Base-by-base conservation (phyloP, 2,113 vertebrate species). In the Brachyhypopomus gauderio region DNA sequence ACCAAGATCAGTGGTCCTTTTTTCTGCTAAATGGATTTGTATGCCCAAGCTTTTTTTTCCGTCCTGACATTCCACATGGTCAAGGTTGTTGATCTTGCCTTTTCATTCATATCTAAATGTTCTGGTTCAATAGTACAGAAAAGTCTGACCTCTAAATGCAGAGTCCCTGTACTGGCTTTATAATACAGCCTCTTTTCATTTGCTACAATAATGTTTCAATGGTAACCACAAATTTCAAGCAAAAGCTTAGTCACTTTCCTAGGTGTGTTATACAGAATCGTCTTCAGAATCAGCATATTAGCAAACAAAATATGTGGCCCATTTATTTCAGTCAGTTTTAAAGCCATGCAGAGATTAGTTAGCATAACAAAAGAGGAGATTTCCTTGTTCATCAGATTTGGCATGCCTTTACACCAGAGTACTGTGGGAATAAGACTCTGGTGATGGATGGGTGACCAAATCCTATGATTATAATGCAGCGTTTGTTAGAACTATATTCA, bases 391-490 rank as follows among this genome's bases (percentile, higher is more conserved):
- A 69, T 81, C 75, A 77, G 73, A 77, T 78, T 62, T 73, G 80
- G 63, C 23, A 80, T 75, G 78, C 73, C 78, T 81, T 73, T 80
- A 77, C 73, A 83, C 80, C 67, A 83, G 77, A 80, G 60, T 73
- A 48, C 22, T 77, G 64, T 45, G 72, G 41, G 55, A 83, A 80
- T 64, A 67, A 82, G 60, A 62, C 52, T 45, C 58, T 75, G 74
- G 52, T 27, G 71, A 59, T 74, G 75, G 69, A 79, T 76, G 75
- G 78, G 34, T 52, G 71, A 77, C 41, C 55, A 73, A 74, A 55
- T 77, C 72, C 78, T 45, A 63, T 67, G 59, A 62, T 59, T 79
- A 78, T 48, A 41, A 75, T 27, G 41, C 56, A 74, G 64, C 0
- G 27, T 52, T 38, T 36, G 66, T 78, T 48, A 22, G 73, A 80